These are phyloP conservation scores for Ochotona princeps DNA, from an alignment of 2,113 vertebrate species.

Conservation along the genomic window DNA sequence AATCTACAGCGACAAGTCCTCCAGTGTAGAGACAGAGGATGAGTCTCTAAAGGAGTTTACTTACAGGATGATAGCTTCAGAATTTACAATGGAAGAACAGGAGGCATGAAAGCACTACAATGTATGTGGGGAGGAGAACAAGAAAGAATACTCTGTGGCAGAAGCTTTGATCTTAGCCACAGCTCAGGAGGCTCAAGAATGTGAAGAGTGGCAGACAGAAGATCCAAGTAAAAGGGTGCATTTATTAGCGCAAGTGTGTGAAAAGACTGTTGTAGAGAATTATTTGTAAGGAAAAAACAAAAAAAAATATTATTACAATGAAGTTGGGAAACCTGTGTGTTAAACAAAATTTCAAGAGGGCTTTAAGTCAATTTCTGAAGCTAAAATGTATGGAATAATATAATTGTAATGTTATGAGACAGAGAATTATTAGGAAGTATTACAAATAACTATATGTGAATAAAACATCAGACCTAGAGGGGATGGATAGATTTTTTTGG, in stretches of 20 bases:
- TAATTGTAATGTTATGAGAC: neutral
- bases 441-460: too few species aligned
- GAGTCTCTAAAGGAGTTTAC: neutral
- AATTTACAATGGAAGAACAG: neutral
- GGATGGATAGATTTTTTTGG: too few species aligned
- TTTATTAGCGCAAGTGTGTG: neutral
- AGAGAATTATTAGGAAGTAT: too few species aligned
- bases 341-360: neutral
- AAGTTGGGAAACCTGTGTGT: neutral
- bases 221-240: neutral
- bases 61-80: neutral
- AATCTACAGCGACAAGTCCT: neutral
- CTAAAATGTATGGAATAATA: neutral
- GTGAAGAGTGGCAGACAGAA: neutral
- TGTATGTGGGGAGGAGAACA: neutral
- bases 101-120: neutral
- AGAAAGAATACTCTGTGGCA: neutral
- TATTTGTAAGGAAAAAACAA: neutral
- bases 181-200: neutral
- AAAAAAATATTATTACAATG: neutral
- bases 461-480: too few species aligned
- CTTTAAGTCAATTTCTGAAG: conserved; percentile 5
- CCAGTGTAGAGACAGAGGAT: neutral
- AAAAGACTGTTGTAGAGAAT: neutral
- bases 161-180: neutral